These are phyloP conservation scores for Phylloscopus collybita DNA, from an alignment of 2,797 vertebrate genomes.

Conservation along the genomic window DNA sequence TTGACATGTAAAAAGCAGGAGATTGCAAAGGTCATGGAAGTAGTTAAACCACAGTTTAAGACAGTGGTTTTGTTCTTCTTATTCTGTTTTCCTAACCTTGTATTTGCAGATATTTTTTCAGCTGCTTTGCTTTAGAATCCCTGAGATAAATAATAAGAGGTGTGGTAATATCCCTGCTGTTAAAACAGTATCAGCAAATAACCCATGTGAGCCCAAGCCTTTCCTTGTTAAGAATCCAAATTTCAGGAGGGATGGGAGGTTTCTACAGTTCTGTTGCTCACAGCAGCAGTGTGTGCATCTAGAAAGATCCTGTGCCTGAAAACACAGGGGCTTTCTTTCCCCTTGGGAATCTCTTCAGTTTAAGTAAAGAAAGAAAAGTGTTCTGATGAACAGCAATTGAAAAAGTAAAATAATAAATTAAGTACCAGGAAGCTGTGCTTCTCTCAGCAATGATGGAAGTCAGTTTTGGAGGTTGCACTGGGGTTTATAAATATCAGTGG, in stretches of 20 bases:
- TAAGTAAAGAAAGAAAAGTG: not conserved
- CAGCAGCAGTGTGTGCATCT: not conserved
- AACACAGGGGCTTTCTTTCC: not conserved
- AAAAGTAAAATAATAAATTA: not conserved
- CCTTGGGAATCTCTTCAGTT: not conserved
- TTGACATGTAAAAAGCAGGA: not conserved
- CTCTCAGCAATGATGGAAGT: not conserved
- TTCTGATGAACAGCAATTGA: not conserved
- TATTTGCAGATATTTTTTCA: slow-evolving; percentile 39
- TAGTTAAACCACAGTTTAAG: not conserved
- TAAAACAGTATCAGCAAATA: not conserved
- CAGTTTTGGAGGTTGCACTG: not conserved
- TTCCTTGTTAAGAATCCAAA: not conserved
- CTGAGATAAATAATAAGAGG: slow-evolving; percentile 42
- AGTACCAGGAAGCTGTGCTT: not conserved
- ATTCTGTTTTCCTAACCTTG: slow-evolving; percentile 40
- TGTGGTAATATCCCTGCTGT: slow-evolving; percentile 22
- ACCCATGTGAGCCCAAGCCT: not conserved
- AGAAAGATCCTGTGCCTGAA: not conserved
- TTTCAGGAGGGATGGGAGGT: not conserved
- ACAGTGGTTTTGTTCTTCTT: not conserved
- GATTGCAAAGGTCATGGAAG: not conserved
- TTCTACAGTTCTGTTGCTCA: not conserved
- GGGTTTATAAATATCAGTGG: not conserved
- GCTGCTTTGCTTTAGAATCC: slow-evolving; percentile 26